These are phyloP conservation scores for Herpailurus yagouaroundi DNA, from an alignment of 2,113 vertebrate species.

Conservation along the genomic window DNA sequence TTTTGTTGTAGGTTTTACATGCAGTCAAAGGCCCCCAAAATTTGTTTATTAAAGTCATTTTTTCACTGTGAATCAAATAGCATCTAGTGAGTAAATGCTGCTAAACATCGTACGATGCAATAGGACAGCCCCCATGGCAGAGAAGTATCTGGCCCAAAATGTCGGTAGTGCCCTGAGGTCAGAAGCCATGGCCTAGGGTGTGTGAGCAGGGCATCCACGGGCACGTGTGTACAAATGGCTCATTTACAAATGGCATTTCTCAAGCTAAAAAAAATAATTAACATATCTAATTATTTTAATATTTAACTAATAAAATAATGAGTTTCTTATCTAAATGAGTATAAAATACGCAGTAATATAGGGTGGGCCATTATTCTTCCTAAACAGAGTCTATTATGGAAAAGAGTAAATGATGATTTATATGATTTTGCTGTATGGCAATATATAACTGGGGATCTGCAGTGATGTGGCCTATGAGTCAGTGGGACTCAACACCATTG, in stretches of 20 bases:
- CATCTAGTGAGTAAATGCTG: background rate
- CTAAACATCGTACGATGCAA: background rate
- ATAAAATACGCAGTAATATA: background rate
- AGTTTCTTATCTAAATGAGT: background rate
- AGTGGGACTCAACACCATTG: accelerated
- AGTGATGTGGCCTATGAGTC: background rate
- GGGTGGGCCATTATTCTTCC: background rate
- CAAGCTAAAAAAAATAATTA: background rate
- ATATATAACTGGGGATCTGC: background rate
- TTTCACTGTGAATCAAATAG: background rate
- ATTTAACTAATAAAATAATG: background rate
- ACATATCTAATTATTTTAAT: background rate
- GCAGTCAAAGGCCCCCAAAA: background rate
- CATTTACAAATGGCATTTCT: background rate
- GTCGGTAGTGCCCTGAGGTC: background rate
- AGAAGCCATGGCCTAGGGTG: background rate
- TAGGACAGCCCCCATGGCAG: too few relatives aligned
- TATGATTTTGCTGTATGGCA: background rate
- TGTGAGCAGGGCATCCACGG: background rate
- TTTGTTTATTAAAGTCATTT: background rate
- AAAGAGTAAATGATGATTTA: background rate
- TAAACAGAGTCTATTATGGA: background rate
- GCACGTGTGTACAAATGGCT: background rate
- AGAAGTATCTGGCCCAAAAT: background rate
- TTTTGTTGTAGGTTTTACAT: background rate